phyloP scores from a whole-genome alignment of 1,140 invertebrate species.

The Maniola jurtina region DNA sequence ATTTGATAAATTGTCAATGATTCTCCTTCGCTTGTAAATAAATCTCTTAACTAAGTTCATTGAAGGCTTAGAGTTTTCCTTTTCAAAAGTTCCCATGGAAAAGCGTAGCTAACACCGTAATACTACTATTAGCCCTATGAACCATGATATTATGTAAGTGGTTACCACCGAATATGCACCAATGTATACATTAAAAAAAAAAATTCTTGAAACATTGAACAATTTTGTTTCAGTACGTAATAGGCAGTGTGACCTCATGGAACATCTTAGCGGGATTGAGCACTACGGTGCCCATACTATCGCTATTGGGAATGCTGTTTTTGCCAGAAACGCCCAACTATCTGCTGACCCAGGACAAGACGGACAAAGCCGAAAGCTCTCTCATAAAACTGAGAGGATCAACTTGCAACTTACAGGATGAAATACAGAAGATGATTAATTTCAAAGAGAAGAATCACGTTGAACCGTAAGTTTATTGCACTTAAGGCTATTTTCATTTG shows the following conservation, averaged over 20 bases:
- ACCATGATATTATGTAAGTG: too few relatives aligned
- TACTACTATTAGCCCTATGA: too few relatives aligned
- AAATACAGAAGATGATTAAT: slow-evolving; percentile 81
- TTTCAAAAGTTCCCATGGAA: too few relatives aligned
- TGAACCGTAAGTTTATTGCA: slow-evolving; percentile 66
- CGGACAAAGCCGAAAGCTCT: slow-evolving; percentile 81
- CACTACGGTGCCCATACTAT: slow-evolving; percentile 79
- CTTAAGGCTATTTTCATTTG: too few relatives aligned
- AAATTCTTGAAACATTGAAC: background rate
- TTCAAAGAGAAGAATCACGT: slow-evolving; percentile 83
- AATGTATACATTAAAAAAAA: background rate
- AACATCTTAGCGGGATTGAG: slow-evolving; percentile 81
- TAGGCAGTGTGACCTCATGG: slow-evolving; percentile 82
- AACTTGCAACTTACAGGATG: slow-evolving; percentile 81
- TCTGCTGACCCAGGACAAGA: slow-evolving; percentile 81
- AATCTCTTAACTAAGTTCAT: too few relatives aligned
- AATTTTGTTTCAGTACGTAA: slow-evolving; percentile 78
- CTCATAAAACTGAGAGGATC: slow-evolving; percentile 82
- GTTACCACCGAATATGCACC: too few relatives aligned
- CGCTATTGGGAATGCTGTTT: slow-evolving; percentile 81
- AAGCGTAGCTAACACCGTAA: too few relatives aligned
- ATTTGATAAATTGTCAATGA: too few relatives aligned
- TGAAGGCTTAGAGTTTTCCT: too few relatives aligned
- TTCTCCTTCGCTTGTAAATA: too few relatives aligned
- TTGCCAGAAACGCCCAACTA: slow-evolving; percentile 87